Evolutionary conservation across 2,113 vertebrate species (phyloP), one percentile per base, ranked within the genome.

Genomic region (Myotis davidii): DNA sequence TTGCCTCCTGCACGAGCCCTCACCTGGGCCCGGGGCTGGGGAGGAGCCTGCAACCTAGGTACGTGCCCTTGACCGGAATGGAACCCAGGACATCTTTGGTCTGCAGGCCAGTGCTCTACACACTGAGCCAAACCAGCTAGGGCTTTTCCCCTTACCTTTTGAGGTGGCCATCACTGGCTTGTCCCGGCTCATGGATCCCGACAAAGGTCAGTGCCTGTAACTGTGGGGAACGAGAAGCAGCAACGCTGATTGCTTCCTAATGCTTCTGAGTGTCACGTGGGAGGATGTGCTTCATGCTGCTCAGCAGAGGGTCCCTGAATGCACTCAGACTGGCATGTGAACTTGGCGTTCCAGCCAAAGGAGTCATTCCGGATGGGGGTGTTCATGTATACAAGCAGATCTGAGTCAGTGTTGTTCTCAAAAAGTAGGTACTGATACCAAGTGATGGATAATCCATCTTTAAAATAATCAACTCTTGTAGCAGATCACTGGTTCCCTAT

Each of bases 211-310:
- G 25, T 21, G 16, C 17, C 5, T 5, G 0, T 16, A 13, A 39
- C 67, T 3, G 2, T 32, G 34, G 39, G 65, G 72, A 82, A 76
- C 4, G n/a, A 3, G 50, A 83, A 23, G 34, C 6, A 65, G 17
- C 13, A 21, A 37, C 59, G 20, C 9, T 20, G 7, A 14, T 14
- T 20, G 32, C 17, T 39, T n/a, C 48, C n/a, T 7, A 14, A 5
- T 10, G 17, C 25, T 72, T 7, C 6, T 3, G 17, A 4, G 59
- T 1, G 34, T 27, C 12, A 23, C 7, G 0, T 27, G 11, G 3
- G 4, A 21, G 1, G 6, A 2, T 13, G 25, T 0, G 3, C 21
- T 50, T 37, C 4, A 0, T 7, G 1, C 0, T 56, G 45, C 69
- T 48, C 48, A 27, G 54, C 17, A 27, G 34, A 11, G 14, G 17